phyloP scores from a whole-genome alignment of 2,888 invertebrate genomes.

The Eulithis testata region DNA sequence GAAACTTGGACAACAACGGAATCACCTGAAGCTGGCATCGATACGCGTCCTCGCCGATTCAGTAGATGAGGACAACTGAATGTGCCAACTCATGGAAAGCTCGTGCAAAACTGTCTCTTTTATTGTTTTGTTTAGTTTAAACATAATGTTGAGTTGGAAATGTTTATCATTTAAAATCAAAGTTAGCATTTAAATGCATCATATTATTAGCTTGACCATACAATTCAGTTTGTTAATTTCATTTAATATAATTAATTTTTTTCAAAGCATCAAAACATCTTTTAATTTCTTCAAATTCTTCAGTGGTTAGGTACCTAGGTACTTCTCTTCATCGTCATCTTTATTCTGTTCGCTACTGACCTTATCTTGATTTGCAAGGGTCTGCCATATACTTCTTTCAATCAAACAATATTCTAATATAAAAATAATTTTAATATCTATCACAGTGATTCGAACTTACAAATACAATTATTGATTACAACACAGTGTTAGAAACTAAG shows the following conservation, averaged over 20 bases:
- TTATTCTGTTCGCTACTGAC: conserved; percentile 18
- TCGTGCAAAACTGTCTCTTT: conserved; percentile 68
- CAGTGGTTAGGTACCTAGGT: background rate
- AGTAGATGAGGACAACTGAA: conserved; percentile 69
- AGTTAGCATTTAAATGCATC: conserved; percentile 59
- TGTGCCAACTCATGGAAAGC: conserved; percentile 74
- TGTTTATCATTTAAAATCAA: conserved; percentile 59
- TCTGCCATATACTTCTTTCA: conserved; percentile 1
- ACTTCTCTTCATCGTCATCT: conserved; percentile 24
- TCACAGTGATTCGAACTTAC: conserved; percentile 63
- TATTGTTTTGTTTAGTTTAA: conserved; percentile 69
- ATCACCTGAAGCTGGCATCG: conserved; percentile 77
- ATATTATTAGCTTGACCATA: conserved; percentile 75
- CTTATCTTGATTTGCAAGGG: conserved; percentile 1
- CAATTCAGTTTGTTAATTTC: conserved; percentile 79
- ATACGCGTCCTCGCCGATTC: conserved; percentile 65
- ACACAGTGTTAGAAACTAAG: conserved; percentile 20
- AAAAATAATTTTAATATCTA: conserved; percentile 57
- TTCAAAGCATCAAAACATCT: conserved; percentile 38
- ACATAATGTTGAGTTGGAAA: conserved; percentile 64
- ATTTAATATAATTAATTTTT: conserved; percentile 79
- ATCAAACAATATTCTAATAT: conserved; percentile 35
- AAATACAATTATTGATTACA: conserved; percentile 32
- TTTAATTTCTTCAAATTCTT: conserved; percentile 28
- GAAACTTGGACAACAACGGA: conserved; percentile 81